Percentiles rank a stretch among this genome's conserved stretches.
These are phyloP conservation scores for Aythya baeri DNA, from an alignment of 2,113 vertebrate genomes.

Conservation along the genomic window DNA sequence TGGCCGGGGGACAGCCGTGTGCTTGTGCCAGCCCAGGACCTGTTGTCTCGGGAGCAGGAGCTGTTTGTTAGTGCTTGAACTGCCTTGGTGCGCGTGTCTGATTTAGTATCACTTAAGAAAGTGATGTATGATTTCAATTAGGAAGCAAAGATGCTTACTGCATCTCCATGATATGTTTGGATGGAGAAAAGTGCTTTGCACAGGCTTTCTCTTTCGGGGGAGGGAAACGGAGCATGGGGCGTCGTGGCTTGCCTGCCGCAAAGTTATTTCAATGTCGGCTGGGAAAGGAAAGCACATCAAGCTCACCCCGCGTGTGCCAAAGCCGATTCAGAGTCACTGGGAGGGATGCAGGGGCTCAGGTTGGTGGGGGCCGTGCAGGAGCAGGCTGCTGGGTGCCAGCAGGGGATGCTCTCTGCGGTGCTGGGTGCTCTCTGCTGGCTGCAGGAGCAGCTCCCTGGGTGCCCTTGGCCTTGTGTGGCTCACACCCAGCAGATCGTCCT, in stretches of 20 bases:
- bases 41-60: neutral
- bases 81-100: conserved; percentile 13
- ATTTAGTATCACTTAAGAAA: conserved; percentile 69
- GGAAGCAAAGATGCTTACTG: conserved; percentile 69
- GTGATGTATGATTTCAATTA: conserved; percentile 72
- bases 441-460: neutral
- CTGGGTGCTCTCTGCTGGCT: neutral
- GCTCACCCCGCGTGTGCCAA: accelerated
- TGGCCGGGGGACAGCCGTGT: accelerated
- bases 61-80: conserved; percentile 42
- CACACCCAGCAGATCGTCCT: neutral
- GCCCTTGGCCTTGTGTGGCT: accelerated
- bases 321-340: neutral
- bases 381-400: neutral
- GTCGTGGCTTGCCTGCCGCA: conserved; percentile 6
- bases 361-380: neutral
- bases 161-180: conserved; percentile 59
- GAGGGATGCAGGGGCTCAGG: neutral
- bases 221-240: conserved; percentile 30
- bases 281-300: neutral
- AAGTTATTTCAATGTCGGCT: conserved; percentile 56
- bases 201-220: conserved; percentile 39
- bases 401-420: neutral
- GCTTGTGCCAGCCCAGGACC: neutral
- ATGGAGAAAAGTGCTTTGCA: conserved; percentile 63